Evolutionary conservation across 2,113 vertebrate genomes (phyloP), one percentile per base, ranked within the genome.

Genomic region (Carassius carassius): DNA sequence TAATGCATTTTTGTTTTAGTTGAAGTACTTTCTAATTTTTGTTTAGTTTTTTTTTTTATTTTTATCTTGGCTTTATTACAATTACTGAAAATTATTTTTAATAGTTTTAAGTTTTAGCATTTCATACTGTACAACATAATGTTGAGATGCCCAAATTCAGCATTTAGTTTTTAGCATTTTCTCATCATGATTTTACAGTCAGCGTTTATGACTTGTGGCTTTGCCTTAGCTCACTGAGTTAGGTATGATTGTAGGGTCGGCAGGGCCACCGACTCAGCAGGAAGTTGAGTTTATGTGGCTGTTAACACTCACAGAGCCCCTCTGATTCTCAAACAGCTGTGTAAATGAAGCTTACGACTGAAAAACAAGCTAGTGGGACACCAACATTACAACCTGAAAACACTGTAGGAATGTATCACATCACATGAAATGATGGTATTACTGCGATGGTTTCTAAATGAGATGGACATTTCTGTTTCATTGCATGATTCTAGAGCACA

Each of bases 241-340:
- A 47, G 37, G 21, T 73, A 23, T 73, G 70, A 73, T 23, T n/a
- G 11, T 5, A 23, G 70, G 70, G 70, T 73, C 41, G 37, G 11
- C 70, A 47, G 70, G 21, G 70, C 70, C 70, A 47, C 12, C 11
- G 70, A 47, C 37, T 47, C 35, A 6, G 19, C 69, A 73, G 21
- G 37, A 73, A 73, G 69, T 73, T 73, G 69, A 73, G 70, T 73
- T 73, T 73, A 11, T 73, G 41, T 41, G 5, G 21, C 41, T 47
- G 21, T 47, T 73, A 73, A 73, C 5, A 12, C 70, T 47, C 70
- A 73, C 70, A n/a, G 21, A 47, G 37, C 37, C 37, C 70, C 70
- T 23, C 70, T 47, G 41, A 23, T 44, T 73, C 21, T 73, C 11
- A 23, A n/a, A 73, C 70, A 44, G 21, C 37, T 23, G 70, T 14